Percentiles rank a stretch among this genome's conserved stretches.
phyloP scores from a whole-genome alignment of 2,113 vertebrate species.

The Bettongia penicillata region DNA sequence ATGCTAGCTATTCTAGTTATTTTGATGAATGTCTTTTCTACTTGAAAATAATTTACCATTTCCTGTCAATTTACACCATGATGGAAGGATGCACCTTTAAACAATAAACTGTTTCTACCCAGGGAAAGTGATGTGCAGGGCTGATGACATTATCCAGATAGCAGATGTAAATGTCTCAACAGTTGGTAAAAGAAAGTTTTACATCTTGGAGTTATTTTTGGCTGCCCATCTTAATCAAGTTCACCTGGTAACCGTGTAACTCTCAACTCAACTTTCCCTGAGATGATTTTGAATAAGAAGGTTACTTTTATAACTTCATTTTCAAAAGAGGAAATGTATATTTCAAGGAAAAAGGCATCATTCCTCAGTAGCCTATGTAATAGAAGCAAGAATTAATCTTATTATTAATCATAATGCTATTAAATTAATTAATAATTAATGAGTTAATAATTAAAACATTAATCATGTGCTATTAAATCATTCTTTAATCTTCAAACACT shows the following conservation, averaged over 20 bases:
- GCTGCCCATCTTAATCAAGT: neutral
- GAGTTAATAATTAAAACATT: neutral
- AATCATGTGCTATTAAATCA: neutral
- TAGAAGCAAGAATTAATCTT: neutral
- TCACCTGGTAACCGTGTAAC: neutral
- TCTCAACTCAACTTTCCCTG: neutral
- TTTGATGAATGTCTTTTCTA: neutral
- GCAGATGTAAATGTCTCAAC: constrained; percentile 3
- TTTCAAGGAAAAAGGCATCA: neutral
- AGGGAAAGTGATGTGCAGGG: neutral
- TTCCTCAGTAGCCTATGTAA: constrained; percentile 8
- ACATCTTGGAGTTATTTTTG: neutral
- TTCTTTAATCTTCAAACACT: neutral
- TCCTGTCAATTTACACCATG: neutral
- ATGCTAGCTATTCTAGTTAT: neutral
- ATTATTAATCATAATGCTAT: neutral
- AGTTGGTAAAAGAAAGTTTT: constrained; percentile 3
- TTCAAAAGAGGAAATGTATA: constrained; percentile 20
- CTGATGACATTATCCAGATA: constrained; percentile 26
- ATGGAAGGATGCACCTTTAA: neutral
- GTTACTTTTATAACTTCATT: neutral
- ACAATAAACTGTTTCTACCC: neutral
- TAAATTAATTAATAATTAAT: neutral
- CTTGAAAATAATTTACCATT: neutral
- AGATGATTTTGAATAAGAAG: neutral